Base-by-base conservation (phyloP, 2,797 vertebrate species). In the Gymnothorax javanicus region DNA sequence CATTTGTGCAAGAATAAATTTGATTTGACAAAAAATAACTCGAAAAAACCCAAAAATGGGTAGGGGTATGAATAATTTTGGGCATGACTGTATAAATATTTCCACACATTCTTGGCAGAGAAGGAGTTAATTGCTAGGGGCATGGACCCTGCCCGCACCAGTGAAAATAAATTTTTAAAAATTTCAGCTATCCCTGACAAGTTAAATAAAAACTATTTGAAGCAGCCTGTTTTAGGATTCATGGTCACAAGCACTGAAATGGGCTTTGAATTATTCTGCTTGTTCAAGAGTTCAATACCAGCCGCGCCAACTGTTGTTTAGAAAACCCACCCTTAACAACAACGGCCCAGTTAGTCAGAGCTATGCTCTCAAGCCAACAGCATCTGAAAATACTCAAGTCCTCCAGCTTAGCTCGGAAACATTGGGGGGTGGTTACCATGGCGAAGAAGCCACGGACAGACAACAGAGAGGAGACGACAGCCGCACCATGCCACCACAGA, bases 381-480 rank as follows among this genome's bases (percentile, higher is more conserved):
- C 54, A 13, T 82, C 56, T 58, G 54, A n/a, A 82, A 58, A 82
- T 27, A 82, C 58, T 27, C 15, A 56, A 6, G 52, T 56, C 57
- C 12, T 50, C 43, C 15, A 77, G 43, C 33, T 77, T 2, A 20
- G 73, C 71, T 15, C 20, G 27, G 33, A 56, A 82, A 82, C 79
- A 12, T 8, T 20, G 79, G 52, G 60, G 82, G 85, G 85, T 20
- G 77, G 85, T 86, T 86, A 82, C 85, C 59, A 86, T 86, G 85
- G 85, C n/a, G 59, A 86, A 59, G 69, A 52, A 62, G 60, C 58
- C n/a, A 23, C 6, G 73, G 56, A 13, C 56, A 86, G 58, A 60
- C 57, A 57, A 52, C 77, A 82, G 15, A 86, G 17, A 60, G 71
- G 17, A 60, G 71, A 81, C 20, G 52, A 56, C 17, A n/a, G 52